Evolutionary conservation across 2,113 vertebrate genomes (phyloP).

Genomic region (Ondatra zibethicus): DNA sequence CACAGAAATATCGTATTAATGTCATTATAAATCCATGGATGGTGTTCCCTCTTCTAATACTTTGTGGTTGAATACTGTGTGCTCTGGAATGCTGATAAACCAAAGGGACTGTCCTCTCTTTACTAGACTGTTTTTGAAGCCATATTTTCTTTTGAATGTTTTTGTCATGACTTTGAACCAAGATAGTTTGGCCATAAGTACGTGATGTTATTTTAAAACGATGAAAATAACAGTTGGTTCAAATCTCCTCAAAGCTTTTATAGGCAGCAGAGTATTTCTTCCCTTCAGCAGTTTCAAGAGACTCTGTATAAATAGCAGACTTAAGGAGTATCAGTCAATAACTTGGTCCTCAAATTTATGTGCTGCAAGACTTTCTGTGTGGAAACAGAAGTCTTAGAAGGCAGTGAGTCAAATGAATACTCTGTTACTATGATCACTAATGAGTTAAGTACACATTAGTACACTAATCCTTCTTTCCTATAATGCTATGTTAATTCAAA

Average conservation of each 20-base stretch:
- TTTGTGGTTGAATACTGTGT: background rate
- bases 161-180: constrained; percentile 20
- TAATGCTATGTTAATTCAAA: background rate
- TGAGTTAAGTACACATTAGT: background rate
- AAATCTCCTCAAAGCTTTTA: constrained; percentile 53
- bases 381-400: background rate
- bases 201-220: background rate
- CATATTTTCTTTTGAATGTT: constrained; percentile 1
- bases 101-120: background rate
- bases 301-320: background rate
- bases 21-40: background rate
- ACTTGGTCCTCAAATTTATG: background rate
- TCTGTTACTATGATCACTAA: background rate
- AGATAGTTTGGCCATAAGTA: background rate
- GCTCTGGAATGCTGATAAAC: background rate
- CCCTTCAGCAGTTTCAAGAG: background rate
- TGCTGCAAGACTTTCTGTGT: background rate
- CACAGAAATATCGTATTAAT: background rate
- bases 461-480: background rate
- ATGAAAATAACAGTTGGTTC: constrained; percentile 62
- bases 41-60: background rate
- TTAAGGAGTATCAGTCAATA: background rate
- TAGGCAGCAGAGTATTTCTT: constrained; percentile 5
- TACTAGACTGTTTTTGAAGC: background rate
- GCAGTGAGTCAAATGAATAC: background rate